Conservation (phyloP, 2,888 invertebrate species). For the Pammene aurita region DNA sequence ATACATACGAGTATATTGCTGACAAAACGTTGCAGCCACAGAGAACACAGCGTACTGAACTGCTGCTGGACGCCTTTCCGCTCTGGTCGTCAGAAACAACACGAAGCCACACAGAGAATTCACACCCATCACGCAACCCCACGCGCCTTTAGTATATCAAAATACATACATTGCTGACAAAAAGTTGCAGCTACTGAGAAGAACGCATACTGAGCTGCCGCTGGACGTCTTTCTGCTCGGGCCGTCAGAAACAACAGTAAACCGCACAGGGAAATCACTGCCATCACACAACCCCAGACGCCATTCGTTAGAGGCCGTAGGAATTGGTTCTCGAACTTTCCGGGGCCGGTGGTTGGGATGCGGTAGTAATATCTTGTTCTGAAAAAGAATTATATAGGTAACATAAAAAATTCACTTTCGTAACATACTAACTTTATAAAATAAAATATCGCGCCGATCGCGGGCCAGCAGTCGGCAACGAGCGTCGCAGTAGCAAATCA, state of each 20-base stretch:
- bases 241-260: constrained; percentile 62
- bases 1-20: too few relatives aligned
- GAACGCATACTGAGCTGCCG: constrained; percentile 59
- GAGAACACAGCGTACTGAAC: constrained; percentile 60
- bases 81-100: background rate
- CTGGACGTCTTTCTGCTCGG: constrained; percentile 59
- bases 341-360: constrained; percentile 65
- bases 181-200: constrained; percentile 72
- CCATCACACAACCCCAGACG: constrained; percentile 68
- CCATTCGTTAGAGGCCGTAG: constrained; percentile 69
- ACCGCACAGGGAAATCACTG: constrained; percentile 58
- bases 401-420: too few relatives aligned
- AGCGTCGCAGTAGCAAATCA: too few relatives aligned
- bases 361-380: constrained; percentile 69
- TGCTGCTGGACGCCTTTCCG: background rate
- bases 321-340: constrained; percentile 74
- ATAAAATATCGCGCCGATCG: too few relatives aligned
- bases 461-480: too few relatives aligned
- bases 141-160: background rate
- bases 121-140: background rate
- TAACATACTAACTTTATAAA: too few relatives aligned
- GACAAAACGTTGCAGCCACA: too few relatives aligned
- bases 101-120: background rate
- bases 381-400: constrained; percentile 45
- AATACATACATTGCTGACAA: constrained; percentile 72